Evolutionary conservation across 2,888 invertebrate species (phyloP).

Genomic region (Orchestes rusci): DNA sequence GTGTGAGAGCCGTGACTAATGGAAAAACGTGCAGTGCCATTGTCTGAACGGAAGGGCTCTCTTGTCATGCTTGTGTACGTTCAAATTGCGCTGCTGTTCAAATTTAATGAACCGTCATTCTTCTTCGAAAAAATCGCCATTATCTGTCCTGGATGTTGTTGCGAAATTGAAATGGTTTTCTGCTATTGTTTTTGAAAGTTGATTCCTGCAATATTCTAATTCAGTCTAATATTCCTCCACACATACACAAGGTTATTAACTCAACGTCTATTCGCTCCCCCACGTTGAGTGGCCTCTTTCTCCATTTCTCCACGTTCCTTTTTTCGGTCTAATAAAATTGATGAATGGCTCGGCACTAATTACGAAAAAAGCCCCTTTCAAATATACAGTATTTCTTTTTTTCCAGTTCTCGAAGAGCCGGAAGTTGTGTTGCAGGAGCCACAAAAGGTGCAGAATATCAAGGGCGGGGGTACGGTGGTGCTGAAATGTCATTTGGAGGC

Average conservation of each 20-base stretch:
- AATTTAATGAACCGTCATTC: constrained; percentile 9
- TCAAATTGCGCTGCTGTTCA: constrained; percentile 13
- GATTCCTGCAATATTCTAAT: too few species aligned
- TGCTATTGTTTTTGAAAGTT: too few species aligned
- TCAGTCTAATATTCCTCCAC: too few species aligned
- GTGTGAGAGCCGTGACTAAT: constrained; percentile 16
- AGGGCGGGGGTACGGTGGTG: constrained; percentile 48
- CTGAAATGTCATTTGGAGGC: constrained; percentile 61
- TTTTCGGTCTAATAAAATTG: constrained; percentile 5
- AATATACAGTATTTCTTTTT: constrained; percentile 32
- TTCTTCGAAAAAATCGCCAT: too few species aligned
- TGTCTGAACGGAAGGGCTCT: constrained; percentile 18
- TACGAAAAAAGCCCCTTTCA: constrained; percentile 1
- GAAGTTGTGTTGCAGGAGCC: constrained; percentile 52
- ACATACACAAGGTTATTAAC: too few species aligned
- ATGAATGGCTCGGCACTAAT: constrained; percentile 3
- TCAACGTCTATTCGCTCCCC: too few species aligned
- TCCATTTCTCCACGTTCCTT: too few species aligned
- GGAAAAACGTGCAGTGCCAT: constrained; percentile 16
- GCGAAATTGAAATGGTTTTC: too few species aligned
- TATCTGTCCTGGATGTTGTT: too few species aligned
- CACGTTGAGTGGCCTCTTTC: too few species aligned
- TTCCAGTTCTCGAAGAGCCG: constrained; percentile 56
- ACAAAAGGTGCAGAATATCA: constrained; percentile 47
- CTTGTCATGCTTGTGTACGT: constrained; percentile 12